Evolutionary conservation across 2,888 invertebrate genomes (phyloP).

Genomic region (Drosophila monieri): DNA sequence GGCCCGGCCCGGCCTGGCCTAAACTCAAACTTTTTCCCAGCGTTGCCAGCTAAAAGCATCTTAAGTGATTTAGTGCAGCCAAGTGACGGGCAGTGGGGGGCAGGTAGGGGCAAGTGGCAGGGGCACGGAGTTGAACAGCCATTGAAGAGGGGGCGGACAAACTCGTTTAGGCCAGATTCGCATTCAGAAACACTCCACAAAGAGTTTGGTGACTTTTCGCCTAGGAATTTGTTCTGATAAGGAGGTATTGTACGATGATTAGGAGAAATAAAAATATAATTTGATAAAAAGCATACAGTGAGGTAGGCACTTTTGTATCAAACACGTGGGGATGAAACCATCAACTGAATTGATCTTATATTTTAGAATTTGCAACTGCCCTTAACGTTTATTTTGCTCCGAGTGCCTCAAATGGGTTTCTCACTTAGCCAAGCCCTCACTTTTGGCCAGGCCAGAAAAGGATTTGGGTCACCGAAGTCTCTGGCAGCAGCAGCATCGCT

Average conservation of each 20-base stretch:
- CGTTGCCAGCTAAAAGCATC: constrained; percentile 69
- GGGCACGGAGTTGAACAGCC: not conserved
- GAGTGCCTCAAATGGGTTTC: constrained; percentile 31
- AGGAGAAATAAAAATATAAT: not conserved
- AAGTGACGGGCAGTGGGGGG: constrained; percentile 53
- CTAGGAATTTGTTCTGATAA: not conserved
- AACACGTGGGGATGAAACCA: not conserved
- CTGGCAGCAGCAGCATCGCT: constrained; percentile 52
- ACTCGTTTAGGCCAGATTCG: constrained; percentile 63
- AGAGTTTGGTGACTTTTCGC: not conserved
- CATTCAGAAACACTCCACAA: constrained; percentile 8
- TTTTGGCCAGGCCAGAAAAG: constrained; percentile 54
- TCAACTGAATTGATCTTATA: no score
- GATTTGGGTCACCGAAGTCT: constrained; percentile 77
- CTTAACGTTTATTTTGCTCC: not conserved
- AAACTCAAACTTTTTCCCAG: constrained; percentile 72
- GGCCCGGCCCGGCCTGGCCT: constrained; percentile 39
- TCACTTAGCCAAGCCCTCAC: constrained; percentile 32
- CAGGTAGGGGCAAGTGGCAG: not conserved
- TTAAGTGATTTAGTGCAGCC: constrained; percentile 78
- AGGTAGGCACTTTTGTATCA: not conserved
- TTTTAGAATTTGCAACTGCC: no score
- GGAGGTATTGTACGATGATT: not conserved
- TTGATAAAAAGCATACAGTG: not conserved
- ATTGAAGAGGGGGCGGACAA: constrained; percentile 20